Evolutionary conservation across 92 coral and sea anemone species (phyloP), one percentile per base, ranked within the genome.

Genomic region (Porites rus): DNA sequence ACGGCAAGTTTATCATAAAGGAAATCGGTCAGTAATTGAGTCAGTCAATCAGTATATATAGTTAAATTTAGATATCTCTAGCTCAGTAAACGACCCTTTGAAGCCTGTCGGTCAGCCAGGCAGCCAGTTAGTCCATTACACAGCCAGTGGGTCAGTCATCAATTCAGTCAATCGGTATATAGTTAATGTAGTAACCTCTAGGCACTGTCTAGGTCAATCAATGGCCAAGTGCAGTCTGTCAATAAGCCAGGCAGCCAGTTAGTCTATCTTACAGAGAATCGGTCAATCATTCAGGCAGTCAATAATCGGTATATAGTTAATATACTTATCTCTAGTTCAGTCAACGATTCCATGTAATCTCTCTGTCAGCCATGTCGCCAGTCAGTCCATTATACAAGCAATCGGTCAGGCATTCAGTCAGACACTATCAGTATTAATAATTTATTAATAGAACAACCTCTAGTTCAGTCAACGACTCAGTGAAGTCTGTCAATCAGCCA

Each of bases 311-410:
- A 8, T 17, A 65, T 18, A 52, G 71, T 86, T 85, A 83, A 75
- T 89, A 8, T n/a, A 77, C 61, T 74, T 65, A 53, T 56, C 51
- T 1, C 54, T 88, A 53, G 0, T 54, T 74, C 16, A 19, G 74
- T 73, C 51, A 4, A 46, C 10, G 6, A 54, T 21, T 59, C 25
- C 59, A 54, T 0, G 10, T 65, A 18, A 1, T 12, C 68, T 25
- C 22, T 28, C 76, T 51, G 10, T n/a, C 60, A 77, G 82, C 43
- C 82, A 77, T 16, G 2, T 13, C 63, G 38, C 20, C 46, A 53
- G 14, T 71, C 51, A 22, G 51, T 54, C 68, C 13, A n/a, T 76
- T 10, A 58, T 43, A 10, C 51, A 25, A 22, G 6, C 60, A 22
- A 11, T 19, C 31, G 38, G 31, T 78, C 12, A 43, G 53, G 16